Conservation (phyloP, 2,888 invertebrate species). For the Eustalomyia histrio region DNA sequence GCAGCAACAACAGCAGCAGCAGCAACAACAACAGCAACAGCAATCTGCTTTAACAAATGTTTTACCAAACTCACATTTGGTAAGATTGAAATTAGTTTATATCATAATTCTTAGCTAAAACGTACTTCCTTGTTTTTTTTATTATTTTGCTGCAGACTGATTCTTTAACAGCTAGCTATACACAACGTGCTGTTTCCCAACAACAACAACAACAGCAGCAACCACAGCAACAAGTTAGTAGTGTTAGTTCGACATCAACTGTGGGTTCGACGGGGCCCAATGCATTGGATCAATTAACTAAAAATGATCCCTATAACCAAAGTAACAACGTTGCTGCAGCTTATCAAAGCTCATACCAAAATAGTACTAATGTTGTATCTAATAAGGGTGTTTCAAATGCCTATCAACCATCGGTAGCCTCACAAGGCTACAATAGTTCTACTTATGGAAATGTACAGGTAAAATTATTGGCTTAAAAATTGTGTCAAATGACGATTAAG, state of each 20-base stretch:
- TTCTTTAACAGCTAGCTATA: constrained; percentile 75
- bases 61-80: constrained; percentile 78
- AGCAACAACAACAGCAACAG: constrained; percentile 67
- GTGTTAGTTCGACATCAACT: constrained; percentile 64
- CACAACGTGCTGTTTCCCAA: constrained; percentile 72
- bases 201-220: constrained; percentile 73
- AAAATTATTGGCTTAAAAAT: neutral
- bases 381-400: constrained; percentile 72
- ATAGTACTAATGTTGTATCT: constrained; percentile 72
- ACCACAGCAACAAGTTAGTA: constrained; percentile 70
- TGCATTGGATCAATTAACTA: constrained; percentile 77
- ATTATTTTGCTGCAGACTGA: constrained; percentile 70
- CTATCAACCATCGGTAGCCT: constrained; percentile 76
- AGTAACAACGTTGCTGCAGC: constrained; percentile 71
- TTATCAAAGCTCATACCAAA: constrained; percentile 78
- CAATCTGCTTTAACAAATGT: constrained; percentile 71
- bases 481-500: neutral
- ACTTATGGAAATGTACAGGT: constrained; percentile 78
- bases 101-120: no score
- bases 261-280: constrained; percentile 72
- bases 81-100: constrained; percentile 62
- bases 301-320: constrained; percentile 79
- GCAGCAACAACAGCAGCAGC: constrained; percentile 72
- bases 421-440: constrained; percentile 77
- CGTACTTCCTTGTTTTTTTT: no score